Evolutionary conservation across 2,797 vertebrate genomes (phyloP), one percentile per base, ranked within the genome.

Genomic region (Steatocranus sp.): DNA sequence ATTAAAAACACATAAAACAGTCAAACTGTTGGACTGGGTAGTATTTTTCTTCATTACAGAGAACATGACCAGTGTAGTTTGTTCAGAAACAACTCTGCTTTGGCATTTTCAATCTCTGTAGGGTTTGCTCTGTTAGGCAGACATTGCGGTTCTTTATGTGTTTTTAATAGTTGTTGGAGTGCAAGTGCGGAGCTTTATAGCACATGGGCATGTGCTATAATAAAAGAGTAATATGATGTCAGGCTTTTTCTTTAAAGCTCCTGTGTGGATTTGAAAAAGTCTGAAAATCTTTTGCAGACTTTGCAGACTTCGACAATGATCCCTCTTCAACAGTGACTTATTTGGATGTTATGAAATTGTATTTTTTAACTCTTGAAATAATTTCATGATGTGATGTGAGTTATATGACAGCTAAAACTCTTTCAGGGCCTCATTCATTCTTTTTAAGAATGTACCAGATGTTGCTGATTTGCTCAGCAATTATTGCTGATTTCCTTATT

Each of bases 121-220:
- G 81, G 20, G 30, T 85, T 80, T 5, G 76, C 58, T 75, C 23
- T 68, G 78, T 77, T 82, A 76, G 46, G 43, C 74, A 70, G 61
- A 78, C 23, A 36, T 80, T 34, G 14, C 32, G 10, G n/a, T 43
- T 78, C 68, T 74, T 86, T 78, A 83, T 90, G 36, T 83, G 73
- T 82, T 87, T 86, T 88, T 88, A 90, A 90, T 87, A 81, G 86
- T 74, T 83, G 56, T 82, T 86, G 77, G 80, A 83, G 34, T 82
- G 43, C 74, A 83, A 77, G 27, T 80, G 73, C 87, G 30, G 41
- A 51, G 32, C 85, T 89, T 88, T 63, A 79, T 85, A 48, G 80
- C 74, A 61, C 78, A 78, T 49, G 54, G 30, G 58, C 32, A 77
- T 77, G 43, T 25, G 15, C 18, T 80, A 41, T 80, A 86, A 86